Evolutionary conservation across 1,140 invertebrate species (phyloP), one percentile per base, ranked within the genome.

Genomic region (Drosophila punjabiensis): DNA sequence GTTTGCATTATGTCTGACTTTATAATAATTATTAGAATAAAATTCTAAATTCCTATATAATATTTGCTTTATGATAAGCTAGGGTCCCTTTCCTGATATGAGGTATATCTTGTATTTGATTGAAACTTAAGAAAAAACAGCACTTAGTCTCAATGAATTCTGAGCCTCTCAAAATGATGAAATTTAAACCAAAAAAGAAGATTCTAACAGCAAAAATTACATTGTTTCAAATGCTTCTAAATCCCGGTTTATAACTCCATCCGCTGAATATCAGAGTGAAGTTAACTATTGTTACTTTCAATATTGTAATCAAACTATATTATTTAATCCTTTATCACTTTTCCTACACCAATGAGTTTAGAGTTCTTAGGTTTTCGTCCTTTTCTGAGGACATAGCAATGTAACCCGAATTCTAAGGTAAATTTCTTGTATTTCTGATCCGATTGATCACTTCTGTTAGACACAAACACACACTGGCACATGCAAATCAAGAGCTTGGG

Each of bases 401-500:
- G 9, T 14, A 14, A 14, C 30, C 32, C 67, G 28, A 32, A 53
- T 70, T 73, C 68, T 56, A 24, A 3, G 30, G 3, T 7, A 35
- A 7, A 13, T 35, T 11, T 41, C 32, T 37, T n/a, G 9, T 35
- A 4, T 39, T 35, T 24, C 52, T n/a, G 47, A 73, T 74, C 79
- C 62, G 52, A 56, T 76, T 48, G 35, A 68, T 58, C 77, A 63
- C 80, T 61, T 58, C 55, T n/a, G 50, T 32, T 59, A 66, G 58
- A 60, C 56, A 18, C 43, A 47, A 33, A 39, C 43, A 74, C 59
- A 68, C 67, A 64, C 66, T 50, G 16, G 48, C 52, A 48, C 52
- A 63, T 47, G 60, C 33, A 67, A 56, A 48, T 79, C 32, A 63
- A 70, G 65, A 63, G 65, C 52, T 79, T 35, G 59, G 43, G 79